A percentile compares a stretch with the other conserved stretches of the same genome.
These are phyloP conservation scores for Ciona savignyi DNA, from an alignment of 23 tunicate species.

Conservation along the genomic window DNA sequence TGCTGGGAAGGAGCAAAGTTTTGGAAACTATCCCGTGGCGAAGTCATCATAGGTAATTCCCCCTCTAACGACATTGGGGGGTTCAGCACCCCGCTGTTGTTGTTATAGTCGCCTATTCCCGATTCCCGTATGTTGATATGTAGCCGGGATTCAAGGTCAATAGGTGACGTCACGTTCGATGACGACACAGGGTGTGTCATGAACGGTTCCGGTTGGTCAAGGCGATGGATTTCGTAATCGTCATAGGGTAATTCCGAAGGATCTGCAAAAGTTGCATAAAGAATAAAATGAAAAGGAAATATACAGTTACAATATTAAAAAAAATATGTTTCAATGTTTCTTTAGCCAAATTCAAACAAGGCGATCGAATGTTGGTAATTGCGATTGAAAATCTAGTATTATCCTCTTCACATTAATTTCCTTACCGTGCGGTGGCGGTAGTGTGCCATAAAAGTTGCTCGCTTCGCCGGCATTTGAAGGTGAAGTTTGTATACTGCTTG, in stretches of 20 bases:
- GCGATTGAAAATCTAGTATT: no score
- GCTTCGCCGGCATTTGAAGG: slow-evolving; percentile 49
- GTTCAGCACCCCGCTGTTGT: slow-evolving; percentile 8
- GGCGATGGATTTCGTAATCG: not conserved
- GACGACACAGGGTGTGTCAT: slow-evolving; percentile 29
- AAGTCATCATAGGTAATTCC: not conserved
- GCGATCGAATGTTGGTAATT: no score
- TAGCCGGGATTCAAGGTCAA: slow-evolving; percentile 7
- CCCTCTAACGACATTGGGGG: not conserved
- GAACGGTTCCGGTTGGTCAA: slow-evolving; percentile 7
- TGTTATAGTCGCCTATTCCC: slow-evolving; percentile 12
- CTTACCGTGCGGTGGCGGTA: slow-evolving; percentile 21
- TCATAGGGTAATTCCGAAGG: not conserved
- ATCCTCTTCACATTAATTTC: not conserved
- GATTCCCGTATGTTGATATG: slow-evolving; percentile 14
- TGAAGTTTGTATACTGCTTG: slow-evolving; percentile 63
- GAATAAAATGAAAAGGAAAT: no score
- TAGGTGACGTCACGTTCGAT: not conserved
- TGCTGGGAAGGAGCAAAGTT: slow-evolving; percentile 7
- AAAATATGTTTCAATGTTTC: no score
- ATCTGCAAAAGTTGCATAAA: not conserved
- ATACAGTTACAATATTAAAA: no score
- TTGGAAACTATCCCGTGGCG: slow-evolving; percentile 20
- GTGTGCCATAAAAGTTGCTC: slow-evolving; percentile 9
- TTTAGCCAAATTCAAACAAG: no score